These are phyloP conservation scores for Cotesia chilonis DNA, from an alignment of 1,140 invertebrate species.

Conservation along the genomic window DNA sequence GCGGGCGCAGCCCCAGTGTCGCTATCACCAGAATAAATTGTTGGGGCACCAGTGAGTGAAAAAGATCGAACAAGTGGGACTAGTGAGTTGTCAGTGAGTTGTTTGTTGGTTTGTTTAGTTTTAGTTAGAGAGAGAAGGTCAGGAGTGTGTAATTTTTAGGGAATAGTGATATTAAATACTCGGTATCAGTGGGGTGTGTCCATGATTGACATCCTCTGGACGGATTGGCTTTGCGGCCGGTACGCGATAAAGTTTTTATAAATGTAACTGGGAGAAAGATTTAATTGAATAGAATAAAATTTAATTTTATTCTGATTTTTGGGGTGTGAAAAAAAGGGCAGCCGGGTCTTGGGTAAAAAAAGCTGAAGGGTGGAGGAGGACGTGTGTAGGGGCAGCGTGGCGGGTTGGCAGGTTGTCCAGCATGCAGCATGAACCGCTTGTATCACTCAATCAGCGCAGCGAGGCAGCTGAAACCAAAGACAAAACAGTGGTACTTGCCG, in stretches of 20 bases:
- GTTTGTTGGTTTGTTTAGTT: background rate
- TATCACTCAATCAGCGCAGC: constrained; percentile 30
- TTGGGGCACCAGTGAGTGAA: background rate
- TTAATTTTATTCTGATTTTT: too few species aligned
- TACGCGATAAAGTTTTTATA: constrained; percentile 20
- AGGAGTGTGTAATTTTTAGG: background rate
- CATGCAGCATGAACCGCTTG: constrained; percentile 64
- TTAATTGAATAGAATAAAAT: too few species aligned
- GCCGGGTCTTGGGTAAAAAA: too few species aligned
- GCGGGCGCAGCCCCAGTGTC: constrained; percentile 3
- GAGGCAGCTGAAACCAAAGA: constrained; percentile 32
- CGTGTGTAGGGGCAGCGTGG: constrained; percentile 26
- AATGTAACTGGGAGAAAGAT: too few species aligned
- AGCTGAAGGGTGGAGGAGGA: too few species aligned
- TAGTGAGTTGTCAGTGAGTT: constrained; percentile 10
- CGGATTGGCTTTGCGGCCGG: constrained; percentile 34
- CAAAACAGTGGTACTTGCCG: background rate
- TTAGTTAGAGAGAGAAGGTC: background rate
- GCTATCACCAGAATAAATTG: background rate
- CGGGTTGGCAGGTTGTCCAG: constrained; percentile 52
- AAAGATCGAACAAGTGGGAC: constrained; percentile 28
- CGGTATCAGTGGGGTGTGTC: constrained; percentile 43
- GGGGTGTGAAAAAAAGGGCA: too few species aligned
- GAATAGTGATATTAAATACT: too few species aligned
- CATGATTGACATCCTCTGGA: constrained; percentile 42